Base-by-base conservation (phyloP, 2,113 vertebrate species). In the Pantherophis guttatus region DNA sequence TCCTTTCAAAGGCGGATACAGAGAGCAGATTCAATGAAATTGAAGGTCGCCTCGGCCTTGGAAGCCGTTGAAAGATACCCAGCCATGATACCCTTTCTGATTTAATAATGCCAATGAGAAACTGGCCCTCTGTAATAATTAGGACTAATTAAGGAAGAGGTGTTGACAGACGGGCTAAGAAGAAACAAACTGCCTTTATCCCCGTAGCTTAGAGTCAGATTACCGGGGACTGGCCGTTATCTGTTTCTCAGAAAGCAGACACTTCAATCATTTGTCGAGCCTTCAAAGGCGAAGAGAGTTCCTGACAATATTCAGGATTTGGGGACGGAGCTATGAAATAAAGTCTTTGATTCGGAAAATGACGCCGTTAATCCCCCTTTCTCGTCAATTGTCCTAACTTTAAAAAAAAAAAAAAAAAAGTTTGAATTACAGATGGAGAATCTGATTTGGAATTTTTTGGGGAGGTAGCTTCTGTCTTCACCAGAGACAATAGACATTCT, bases 111-210 rank as follows among this genome's bases (percentile, higher is more conserved):
- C 98, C 98, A 99, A 99, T 98, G 98, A 98, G 99, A 99, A 98
- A 99, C 98, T 97, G 98, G 99, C 98, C 98, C 98, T 99, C 98
- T 98, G 98, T 99, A 99, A 99, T 99, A 99, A 99, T 99, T 99
- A 99, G 98, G 98, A 99, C 99, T 99, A 99, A 99, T 99, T 99
- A 99, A 98, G 98, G 98, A 97, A 97, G 98, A 99, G 99, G 99
- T 99, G 99, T 99, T 99, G 99, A 99, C 98, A 99, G 99, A 99
- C 94, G 88, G 97, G 97, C 99, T 98, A 98, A 98, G 98, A 99
- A 98, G 99, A 99, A 99, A 99, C 99, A 99, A 99, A 99, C 99
- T 99, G 99, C 98, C 99, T 99, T 99, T 99, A 99, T 99, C 98
- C 55, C 99, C 97, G 62, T 96, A 98, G 98, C 98, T 99, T 99